Base-by-base conservation (phyloP, 2,113 vertebrate genomes). In the Cheirogaleus medius region DNA sequence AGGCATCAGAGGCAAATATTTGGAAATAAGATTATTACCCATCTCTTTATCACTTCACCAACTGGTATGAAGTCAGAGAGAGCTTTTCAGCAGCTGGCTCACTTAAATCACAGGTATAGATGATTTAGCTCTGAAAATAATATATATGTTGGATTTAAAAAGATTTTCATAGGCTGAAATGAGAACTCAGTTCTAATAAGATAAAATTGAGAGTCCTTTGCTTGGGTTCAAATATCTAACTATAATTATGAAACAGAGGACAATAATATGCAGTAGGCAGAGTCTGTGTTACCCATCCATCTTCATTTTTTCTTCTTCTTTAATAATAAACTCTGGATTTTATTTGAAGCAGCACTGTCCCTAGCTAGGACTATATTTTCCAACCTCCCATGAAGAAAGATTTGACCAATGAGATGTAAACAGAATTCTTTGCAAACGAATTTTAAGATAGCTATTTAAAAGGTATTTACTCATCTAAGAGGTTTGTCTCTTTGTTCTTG, bases 21-120 rank as follows among this genome's bases (percentile, higher is more conserved):
- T 85, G 37, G 66, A 83, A 34, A 18, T 82, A 49, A 60, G 73
- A 86, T 49, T 68, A 34, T 74, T 39, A 73, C 37, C 7, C 4
- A 56, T 49, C 15, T 68, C 85, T 95, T 94, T 90, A 78, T 91
- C 78, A 91, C 93, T 85, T 97, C 87, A 90, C 39, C 76, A 80
- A 52, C 44, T 54, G 52, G 42, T 64, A 17, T 17, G 71, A 14
- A 93, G 4, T 96, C 76, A 83, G 56, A 90, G 76, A 92, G 58
- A 87, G 78, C 83, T 87, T 83, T 69, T 81, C 68, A 66, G 39
- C 74, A 84, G 64, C 90, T 81, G 76, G 39, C n/a, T 92, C 13
- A 6, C 44, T 90, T 87, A 87, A 83, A 52, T 71, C 80, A 87
- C 47, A 69, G 80, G 74, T 85, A 73, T 56, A 91, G 66, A 71